Base-by-base conservation (phyloP, 1,140 invertebrate genomes). In the Battus philenor region DNA sequence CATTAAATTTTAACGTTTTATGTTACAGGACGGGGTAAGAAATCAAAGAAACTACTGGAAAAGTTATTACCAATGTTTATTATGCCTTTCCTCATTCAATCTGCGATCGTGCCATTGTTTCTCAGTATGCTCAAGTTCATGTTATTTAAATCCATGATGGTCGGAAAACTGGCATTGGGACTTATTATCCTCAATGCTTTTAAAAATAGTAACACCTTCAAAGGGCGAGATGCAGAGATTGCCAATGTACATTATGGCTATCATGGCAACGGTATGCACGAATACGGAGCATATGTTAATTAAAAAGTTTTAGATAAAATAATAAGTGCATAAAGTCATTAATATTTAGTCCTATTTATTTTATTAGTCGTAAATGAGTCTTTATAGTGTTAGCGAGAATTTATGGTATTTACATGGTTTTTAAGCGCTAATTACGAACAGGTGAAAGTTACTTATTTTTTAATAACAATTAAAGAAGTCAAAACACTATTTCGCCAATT, bases 71-170 rank as follows among this genome's bases (percentile, higher is more conserved):
- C 90, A 0, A 67, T 91, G 43, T 89, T 91, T 47, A 88, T 90
- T 4, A 76, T 90, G 50, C 90, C 90, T 0, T 91, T 91, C 61
- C 74, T 91, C 20, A 82, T 90, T 13, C 90, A 90, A 61, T 90
- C 90, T 1, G 82, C 89, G 0, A 86, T 91, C 11, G 74, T 91
- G 11, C 90, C 90, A 0, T 80, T 91, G 46, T 78, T 90, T 54
- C 77, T 91, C 1, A 88, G 89, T 33, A 83, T 87, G 43, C 70
- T 91, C 3, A 91, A 91, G 64, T 86, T 91, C 45, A 86, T 90
- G 81, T 61, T 91, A n/a, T 72, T 91, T 18, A 90, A 90, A 52
- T 89, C 89, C 1, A 75, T 90, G 13, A 78, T 91, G 60, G 84
- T 91, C 2, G 90, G 90, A 18, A 91, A 91, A 59, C 54, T 91